Percentiles rank a stretch among this genome's conserved stretches.
Conservation (phyloP, 2,113 vertebrate genomes). For the Peromyscus leucopus region DNA sequence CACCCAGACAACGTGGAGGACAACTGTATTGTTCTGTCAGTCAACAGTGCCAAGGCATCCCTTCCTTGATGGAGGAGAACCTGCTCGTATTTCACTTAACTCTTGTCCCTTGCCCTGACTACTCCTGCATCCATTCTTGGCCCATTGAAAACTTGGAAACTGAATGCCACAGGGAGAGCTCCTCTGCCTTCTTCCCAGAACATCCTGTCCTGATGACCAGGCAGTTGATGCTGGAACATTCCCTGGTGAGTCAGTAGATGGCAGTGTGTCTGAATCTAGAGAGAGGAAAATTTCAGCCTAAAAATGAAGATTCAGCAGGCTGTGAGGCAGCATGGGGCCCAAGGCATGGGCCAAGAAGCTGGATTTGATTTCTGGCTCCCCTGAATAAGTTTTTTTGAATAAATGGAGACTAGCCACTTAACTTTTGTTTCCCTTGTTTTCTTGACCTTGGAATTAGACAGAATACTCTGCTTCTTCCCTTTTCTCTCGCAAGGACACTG, state of each 20-base stretch:
- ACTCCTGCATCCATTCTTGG: rapidly evolving
- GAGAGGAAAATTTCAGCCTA: not conserved
- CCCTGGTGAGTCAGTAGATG: conserved; percentile 72
- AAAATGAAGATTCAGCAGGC: conserved; percentile 68
- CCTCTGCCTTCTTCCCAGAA: not conserved
- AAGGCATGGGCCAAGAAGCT: conserved; percentile 45
- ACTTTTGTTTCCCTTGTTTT: conserved; percentile 71
- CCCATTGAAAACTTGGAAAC: not conserved
- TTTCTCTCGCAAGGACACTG: conserved; percentile 55
- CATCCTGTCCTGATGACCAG: not conserved
- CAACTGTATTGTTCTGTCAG: not conserved
- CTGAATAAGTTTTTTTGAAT: conserved; percentile 76
- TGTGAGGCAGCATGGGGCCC: conserved; percentile 54
- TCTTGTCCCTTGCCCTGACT: not conserved
- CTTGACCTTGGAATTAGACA: conserved; percentile 67
- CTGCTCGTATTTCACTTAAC: not conserved
- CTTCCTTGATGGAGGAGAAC: not conserved
- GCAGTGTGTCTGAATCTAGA: conserved; percentile 77
- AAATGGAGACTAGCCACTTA: conserved; percentile 75
- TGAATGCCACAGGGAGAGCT: too few species aligned
- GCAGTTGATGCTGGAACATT: not conserved
- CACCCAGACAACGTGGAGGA: not conserved
- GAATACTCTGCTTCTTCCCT: conserved; percentile 62
- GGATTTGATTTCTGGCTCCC: conserved; percentile 73
- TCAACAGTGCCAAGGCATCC: not conserved